Evolutionary conservation across 2,888 invertebrate genomes (phyloP).

Genomic region (Pollenia amentaria): DNA sequence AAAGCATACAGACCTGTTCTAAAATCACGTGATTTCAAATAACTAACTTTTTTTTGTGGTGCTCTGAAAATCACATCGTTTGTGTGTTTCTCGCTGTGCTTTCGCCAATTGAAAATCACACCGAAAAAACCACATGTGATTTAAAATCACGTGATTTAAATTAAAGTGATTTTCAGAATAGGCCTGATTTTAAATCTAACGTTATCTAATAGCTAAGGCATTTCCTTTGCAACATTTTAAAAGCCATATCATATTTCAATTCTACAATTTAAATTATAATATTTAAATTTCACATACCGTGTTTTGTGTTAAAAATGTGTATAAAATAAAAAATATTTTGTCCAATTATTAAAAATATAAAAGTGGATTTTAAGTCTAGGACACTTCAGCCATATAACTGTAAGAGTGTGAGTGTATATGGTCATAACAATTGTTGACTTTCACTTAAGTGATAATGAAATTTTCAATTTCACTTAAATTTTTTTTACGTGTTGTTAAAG

Average conservation of each 20-base stretch:
- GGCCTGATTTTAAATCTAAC: too few species aligned
- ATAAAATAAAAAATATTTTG: conserved; percentile 10
- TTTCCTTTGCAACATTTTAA: conserved; percentile 5
- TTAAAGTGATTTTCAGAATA: too few species aligned
- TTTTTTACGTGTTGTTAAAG: neutral
- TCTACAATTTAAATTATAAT: conserved; percentile 4
- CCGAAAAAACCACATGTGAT: too few species aligned
- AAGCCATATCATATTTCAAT: neutral
- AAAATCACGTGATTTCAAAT: too few species aligned
- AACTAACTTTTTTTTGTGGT: too few species aligned
- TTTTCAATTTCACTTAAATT: conserved; percentile 52
- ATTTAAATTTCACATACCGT: neutral
- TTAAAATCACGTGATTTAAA: too few species aligned
- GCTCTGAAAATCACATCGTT: too few species aligned
- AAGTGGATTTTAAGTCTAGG: conserved; percentile 22
- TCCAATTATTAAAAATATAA: conserved; percentile 21
- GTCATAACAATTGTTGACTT: conserved; percentile 59
- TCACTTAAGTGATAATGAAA: conserved; percentile 72
- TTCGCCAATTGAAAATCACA: too few species aligned
- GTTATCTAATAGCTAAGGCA: too few species aligned
- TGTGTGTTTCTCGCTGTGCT: too few species aligned
- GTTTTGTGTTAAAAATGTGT: neutral
- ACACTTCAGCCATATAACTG: neutral
- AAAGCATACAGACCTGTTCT: too few species aligned
- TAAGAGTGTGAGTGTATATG: conserved; percentile 1